Conservation (phyloP, 2,888 invertebrate species). For the Tetragonisca angustula region DNA sequence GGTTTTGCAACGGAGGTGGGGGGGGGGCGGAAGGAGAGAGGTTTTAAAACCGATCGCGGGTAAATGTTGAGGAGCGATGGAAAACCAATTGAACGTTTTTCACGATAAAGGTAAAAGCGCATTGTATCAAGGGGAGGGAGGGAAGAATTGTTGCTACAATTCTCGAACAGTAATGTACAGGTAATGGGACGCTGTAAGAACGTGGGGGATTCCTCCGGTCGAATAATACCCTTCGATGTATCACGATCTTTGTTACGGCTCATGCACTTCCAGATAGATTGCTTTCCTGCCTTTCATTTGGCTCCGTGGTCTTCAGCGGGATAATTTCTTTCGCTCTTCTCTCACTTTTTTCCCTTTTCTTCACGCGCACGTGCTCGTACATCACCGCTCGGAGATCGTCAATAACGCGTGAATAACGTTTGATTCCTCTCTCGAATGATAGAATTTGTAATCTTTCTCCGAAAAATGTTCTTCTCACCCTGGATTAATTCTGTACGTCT, state of each 20-base stretch:
- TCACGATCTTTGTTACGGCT: conserved; percentile 34
- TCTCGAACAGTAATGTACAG: conserved; percentile 29
- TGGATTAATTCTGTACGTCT: not conserved
- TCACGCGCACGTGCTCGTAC: not conserved
- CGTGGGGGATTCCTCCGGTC: conserved; percentile 30
- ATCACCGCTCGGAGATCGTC: not conserved
- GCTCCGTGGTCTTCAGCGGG: not conserved
- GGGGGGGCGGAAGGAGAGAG: not conserved
- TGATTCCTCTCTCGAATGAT: not conserved
- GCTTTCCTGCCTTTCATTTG: conserved; percentile 10
- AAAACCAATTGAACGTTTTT: conserved; percentile 66
- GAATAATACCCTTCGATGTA: conserved; percentile 36
- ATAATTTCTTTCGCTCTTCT: conserved; percentile 1
- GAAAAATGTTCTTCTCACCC: no score
- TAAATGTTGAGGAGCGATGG: conserved; percentile 58
- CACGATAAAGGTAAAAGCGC: conserved; percentile 71
- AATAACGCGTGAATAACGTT: not conserved
- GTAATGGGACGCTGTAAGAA: conserved; percentile 53
- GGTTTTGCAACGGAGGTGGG: not conserved
- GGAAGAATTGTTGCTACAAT: conserved; percentile 52
- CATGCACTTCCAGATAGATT: conserved; percentile 24
- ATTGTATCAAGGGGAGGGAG: conserved; percentile 33
- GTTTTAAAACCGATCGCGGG: conserved; percentile 39
- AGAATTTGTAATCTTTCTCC: not conserved
- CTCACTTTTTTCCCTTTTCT: not conserved